Evolutionary conservation across 53 echinoderm and acorn worm species (phyloP), one percentile per base, ranked within the genome.

Genomic region (Antedon mediterranea): DNA sequence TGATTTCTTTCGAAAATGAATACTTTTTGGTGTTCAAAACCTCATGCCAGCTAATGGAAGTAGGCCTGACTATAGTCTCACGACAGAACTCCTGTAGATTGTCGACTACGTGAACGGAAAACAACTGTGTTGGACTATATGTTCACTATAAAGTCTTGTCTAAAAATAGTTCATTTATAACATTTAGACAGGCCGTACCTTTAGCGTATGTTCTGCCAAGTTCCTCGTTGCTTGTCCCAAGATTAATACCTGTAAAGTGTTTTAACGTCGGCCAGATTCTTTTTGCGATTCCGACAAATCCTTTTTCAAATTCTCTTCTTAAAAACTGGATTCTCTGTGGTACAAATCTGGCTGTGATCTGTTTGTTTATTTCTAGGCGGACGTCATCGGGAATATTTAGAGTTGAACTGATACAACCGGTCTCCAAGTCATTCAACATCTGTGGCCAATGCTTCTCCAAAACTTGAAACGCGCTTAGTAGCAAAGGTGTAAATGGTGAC

Each of bases 241-340:
- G 57, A 57, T 57, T 26, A 15, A 57, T 18, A 23, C 57, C 2
- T 15, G 57, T 11, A 57, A 57, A 3, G 1, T 18, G 2, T 57
- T 23, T 11, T 28, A 92, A 72, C 43, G 81, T 34, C 9, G 92
- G 92, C 92, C 92, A 92, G 14, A 92, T 79, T 43, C 92, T 86
- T 82, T 77, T 81, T 32, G 86, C 71, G 13, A 92, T 89, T 0
- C 86, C 84, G 7, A 79, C 42, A 37, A 89, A 86, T 9, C 92
- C 92, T 43, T 76, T 86, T 75, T 89, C 82, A 33, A 89, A 92
- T 44, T 92, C 88, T 71, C 73, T 76, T 34, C 82, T 86, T 30
- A 92, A 71, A 72, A 84, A 75, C 4, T 74, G 31, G 5, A 84
- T 85, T 33, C 90, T 83, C 74, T 77, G 80, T 18, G 28, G 57